phyloP scores from a whole-genome alignment of 2,888 invertebrate species.

The Parapristionchus giblindavisi region DNA sequence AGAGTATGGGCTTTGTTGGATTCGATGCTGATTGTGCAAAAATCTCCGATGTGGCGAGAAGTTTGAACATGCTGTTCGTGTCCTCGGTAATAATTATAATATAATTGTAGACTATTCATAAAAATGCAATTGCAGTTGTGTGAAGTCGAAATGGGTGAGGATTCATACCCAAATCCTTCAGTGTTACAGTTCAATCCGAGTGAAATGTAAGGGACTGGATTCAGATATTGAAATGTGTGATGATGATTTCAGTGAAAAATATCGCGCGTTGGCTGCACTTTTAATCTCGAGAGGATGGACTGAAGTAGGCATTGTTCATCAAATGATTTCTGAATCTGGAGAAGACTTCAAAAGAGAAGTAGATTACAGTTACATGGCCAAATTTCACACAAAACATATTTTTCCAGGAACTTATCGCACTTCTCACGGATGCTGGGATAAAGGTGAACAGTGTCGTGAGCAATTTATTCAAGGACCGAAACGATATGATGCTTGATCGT shows the following conservation, averaged over 20 bases:
- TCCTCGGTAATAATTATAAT: background rate
- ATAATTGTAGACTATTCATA: background rate
- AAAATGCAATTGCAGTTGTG: background rate
- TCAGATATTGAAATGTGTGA: background rate
- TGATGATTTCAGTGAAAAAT: slow-evolving; percentile 35
- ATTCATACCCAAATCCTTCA: background rate
- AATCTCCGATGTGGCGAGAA: slow-evolving; percentile 26
- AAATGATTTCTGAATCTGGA: background rate
- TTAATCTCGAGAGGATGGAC: slow-evolving; percentile 45
- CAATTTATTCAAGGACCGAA: background rate
- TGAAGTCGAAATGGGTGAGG: slow-evolving; percentile 30
- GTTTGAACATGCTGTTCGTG: slow-evolving; percentile 17
- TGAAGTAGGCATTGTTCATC: slow-evolving; percentile 45
- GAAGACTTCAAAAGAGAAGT: slow-evolving; percentile 21
- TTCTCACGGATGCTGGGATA: slow-evolving; percentile 19
- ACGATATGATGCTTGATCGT: background rate
- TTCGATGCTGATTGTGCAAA: slow-evolving; percentile 11
- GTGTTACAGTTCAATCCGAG: slow-evolving; percentile 17
- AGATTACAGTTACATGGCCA: too few species aligned
- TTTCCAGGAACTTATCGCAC: background rate
- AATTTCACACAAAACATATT: too few species aligned
- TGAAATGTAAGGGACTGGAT: slow-evolving; percentile 2
- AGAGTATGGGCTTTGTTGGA: slow-evolving; percentile 25
- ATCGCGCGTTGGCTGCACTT: slow-evolving; percentile 45
- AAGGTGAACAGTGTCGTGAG: background rate